A percentile compares a stretch with the other conserved stretches of the same genome.
Evolutionary conservation across 2,888 invertebrate genomes (phyloP).

Genomic region (Brachycybe producta): DNA sequence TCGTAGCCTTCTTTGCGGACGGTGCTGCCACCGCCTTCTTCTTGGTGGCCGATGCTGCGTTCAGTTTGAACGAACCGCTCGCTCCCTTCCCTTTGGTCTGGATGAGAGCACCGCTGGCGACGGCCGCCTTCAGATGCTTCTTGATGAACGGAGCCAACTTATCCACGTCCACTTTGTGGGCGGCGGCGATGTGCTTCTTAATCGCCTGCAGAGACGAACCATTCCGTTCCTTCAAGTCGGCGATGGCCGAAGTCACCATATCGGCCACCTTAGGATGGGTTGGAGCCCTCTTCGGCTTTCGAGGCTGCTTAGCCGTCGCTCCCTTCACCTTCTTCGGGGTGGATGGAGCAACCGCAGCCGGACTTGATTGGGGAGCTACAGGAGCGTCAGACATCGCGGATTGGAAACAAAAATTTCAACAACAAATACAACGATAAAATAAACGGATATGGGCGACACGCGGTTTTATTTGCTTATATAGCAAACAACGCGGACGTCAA

Average conservation of each 20-base stretch:
- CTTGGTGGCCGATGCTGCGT: constrained; percentile 15
- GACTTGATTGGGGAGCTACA: too few relatives aligned
- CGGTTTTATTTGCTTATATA: too few relatives aligned
- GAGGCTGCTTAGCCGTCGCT: constrained; percentile 15
- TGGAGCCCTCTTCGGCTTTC: too few relatives aligned
- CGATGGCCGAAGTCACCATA: constrained; percentile 45
- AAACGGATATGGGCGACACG: too few relatives aligned
- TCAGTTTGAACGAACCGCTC: constrained; percentile 27
- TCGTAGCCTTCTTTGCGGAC: constrained; percentile 3
- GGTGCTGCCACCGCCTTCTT: not conserved
- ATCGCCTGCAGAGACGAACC: constrained; percentile 47
- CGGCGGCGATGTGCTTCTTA: constrained; percentile 48
- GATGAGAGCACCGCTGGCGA: constrained; percentile 35
- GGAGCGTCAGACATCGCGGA: too few relatives aligned
- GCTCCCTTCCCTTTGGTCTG: constrained; percentile 30
- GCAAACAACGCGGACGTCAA: too few relatives aligned
- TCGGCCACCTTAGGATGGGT: constrained; percentile 40
- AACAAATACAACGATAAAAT: too few relatives aligned
- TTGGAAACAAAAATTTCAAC: too few relatives aligned
- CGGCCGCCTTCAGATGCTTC: constrained; percentile 44
- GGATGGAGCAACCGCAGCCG: too few relatives aligned
- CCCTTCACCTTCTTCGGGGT: constrained; percentile 22
- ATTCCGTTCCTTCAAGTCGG: constrained; percentile 34
- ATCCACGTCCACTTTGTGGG: constrained; percentile 46
- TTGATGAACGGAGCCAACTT: constrained; percentile 47